Base-by-base conservation (phyloP, 2,888 invertebrate genomes). In the Phanerotoma sp. region DNA sequence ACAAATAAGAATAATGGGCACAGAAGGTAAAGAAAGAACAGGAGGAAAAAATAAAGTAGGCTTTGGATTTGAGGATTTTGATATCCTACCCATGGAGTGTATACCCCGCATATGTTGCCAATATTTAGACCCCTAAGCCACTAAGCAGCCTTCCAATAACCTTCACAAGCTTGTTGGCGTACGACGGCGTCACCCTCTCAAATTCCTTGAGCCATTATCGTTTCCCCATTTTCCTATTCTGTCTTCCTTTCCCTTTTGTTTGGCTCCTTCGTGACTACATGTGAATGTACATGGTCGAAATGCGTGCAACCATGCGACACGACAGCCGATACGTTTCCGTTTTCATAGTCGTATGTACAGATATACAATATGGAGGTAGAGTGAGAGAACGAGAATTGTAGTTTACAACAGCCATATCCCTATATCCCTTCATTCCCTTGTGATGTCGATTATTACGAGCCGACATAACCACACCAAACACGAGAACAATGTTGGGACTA, bases 91-190 rank as follows among this genome's bases (percentile, higher is more conserved):
- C n/a, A n/a, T n/a, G n/a, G n/a, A n/a, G n/a, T 64, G 62, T 64
- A 62, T 56, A 61, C 61, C 56, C 61, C 61, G 57, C 64, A 64
- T 58, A 62, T 61, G 64, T 62, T 57, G 51, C 53, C 60, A 58
- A 56, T 55, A 58, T 58, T 16, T 16, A 11, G 13, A 28, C 30
- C 55, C 46, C 45, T 52, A 25, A 33, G 50, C 55, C 46, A 33
- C 41, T 40, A 46, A 51, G 51, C 50, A 53, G 55, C 55, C 55
- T 45, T 52, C 30, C 16, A 52, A 54, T 52, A 33, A 33, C 48
- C 55, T 55, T 46, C 44, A 44, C 46, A 52, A 49, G 46, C 52
- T 38, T 49, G 38, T 55, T 38, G 9, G 32, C 49, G 40, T 32
- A 30, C n/a, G n/a, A n/a, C n/a, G n/a, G 44, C 49, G 41, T 53